Base-by-base conservation (phyloP, 2,113 vertebrate species). In the Malurus melanocephalus region DNA sequence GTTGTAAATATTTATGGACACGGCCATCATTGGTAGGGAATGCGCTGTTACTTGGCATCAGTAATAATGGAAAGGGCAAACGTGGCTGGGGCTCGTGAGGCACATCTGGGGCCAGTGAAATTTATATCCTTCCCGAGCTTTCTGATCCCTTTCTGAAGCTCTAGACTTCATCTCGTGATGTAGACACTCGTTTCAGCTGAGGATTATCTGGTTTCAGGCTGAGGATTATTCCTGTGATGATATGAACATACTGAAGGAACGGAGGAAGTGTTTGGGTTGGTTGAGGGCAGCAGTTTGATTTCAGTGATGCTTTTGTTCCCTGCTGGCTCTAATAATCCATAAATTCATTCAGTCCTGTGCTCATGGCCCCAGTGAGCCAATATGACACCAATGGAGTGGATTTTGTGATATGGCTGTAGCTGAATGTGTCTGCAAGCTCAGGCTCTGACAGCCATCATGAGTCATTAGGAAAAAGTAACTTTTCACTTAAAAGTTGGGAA, bases 1-100 rank as follows among this genome's bases (percentile, higher is more conserved):
- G 90, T 95, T 95, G 92, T 97, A 97, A 97, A 97, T 97, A 96
- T 96, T 97, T 96, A 95, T 94, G 72, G 64, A 87, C 74, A 65
- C 49, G 55, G 88, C 71, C 93, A 94, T 96, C 80, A 80, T n/a
- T 82, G 87, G 79, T 93, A 73, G 85, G 85, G 81, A 61, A 95
- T 93, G 76, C 2, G 3, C 87, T 16, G 53, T 74, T 61, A 38
- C 64, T 68, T 5, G 23, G 64, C 49, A 48, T 90, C 88, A 93
- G 53, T 52, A 93, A 80, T 60, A 66, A 92, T 62, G 40, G 55
- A 87, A 60, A 79, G 67, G 75, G 78, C 90, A 94, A 93, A 48
- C 9, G 9, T 30, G 66, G 57, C 78, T 57, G 62, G 43, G 66
- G 69, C 46, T 92, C 4, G 0, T 24, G 35, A 80, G 35, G 45